Percentiles rank a stretch among this genome's conserved stretches.
Conservation (phyloP, 2,113 vertebrate genomes). For the Poeciliopsis prolifica region DNA sequence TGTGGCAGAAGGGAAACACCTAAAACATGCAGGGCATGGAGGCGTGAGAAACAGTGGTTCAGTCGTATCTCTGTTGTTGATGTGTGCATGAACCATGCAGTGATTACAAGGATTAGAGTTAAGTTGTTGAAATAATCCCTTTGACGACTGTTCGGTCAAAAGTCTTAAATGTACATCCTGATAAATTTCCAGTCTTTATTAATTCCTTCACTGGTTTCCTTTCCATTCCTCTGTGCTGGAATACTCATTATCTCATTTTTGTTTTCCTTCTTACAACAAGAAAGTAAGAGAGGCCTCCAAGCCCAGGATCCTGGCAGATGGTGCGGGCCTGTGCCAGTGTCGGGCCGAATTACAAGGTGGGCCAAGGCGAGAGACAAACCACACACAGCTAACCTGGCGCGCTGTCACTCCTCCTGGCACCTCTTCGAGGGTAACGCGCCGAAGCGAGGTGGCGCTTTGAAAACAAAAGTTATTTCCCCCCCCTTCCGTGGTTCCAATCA, state of each 20-base stretch:
- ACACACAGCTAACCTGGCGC: conserved; percentile 71
- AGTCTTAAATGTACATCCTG: background rate
- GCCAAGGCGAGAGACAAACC: conserved; percentile 66
- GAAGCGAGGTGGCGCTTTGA: conserved; percentile 61
- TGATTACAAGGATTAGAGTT: too few relatives aligned
- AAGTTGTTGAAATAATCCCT: background rate
- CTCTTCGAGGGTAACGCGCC: conserved; percentile 66
- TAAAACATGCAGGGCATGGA: too few relatives aligned
- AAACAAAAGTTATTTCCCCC: conserved; percentile 58
- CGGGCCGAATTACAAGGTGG: conserved; percentile 63
- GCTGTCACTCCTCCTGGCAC: conserved; percentile 60
- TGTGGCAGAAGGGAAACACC: too few relatives aligned
- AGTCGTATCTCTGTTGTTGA: too few relatives aligned
- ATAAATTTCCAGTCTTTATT: background rate
- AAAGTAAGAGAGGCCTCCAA: conserved; percentile 25
- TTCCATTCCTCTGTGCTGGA: conserved; percentile 5
- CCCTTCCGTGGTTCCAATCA: conserved; percentile 37
- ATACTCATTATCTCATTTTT: background rate
- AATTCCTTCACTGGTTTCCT: conserved; percentile 19
- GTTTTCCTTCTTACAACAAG: conserved; percentile 4
- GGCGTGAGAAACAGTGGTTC: too few relatives aligned
- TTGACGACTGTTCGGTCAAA: background rate
- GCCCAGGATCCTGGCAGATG: conserved; percentile 69
- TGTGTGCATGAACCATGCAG: too few relatives aligned
- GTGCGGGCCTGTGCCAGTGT: conserved; percentile 58